A percentile compares a stretch with the other conserved stretches of the same genome.
phyloP scores from a whole-genome alignment of 2,797 vertebrate species.

The Coracias cyanogaster region DNA sequence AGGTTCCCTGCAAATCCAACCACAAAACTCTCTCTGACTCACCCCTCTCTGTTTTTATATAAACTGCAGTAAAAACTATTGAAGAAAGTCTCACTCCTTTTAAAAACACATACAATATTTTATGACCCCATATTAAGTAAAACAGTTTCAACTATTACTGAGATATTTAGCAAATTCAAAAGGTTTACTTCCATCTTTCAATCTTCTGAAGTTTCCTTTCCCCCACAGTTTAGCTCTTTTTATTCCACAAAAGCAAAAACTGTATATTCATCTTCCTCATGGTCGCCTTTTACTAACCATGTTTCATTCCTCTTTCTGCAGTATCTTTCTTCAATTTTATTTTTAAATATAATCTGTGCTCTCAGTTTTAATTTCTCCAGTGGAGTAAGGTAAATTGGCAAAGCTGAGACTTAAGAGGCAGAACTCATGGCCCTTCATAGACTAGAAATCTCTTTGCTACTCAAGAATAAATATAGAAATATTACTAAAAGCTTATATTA shows the following conservation, averaged over 20 bases:
- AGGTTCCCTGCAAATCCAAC: constrained; percentile 41
- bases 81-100: not conserved
- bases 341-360: not conserved
- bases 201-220: not conserved
- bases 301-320: not conserved
- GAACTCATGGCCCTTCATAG: not conserved
- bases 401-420: not conserved
- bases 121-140: not conserved
- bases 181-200: not conserved
- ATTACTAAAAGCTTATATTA: not conserved
- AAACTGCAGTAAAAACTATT: not conserved
- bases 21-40: constrained; percentile 46
- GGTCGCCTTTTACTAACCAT: not conserved
- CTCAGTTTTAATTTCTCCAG: not conserved
- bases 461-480: not conserved
- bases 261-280: not conserved
- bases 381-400: not conserved
- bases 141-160: not conserved
- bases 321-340: not conserved
- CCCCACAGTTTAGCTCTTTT: not conserved
- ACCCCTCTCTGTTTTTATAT: not conserved
- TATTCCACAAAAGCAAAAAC: not conserved
- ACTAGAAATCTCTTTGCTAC: not conserved
- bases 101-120: not conserved
- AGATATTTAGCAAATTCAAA: not conserved